Conservation (phyloP, 2,113 vertebrate genomes). For the Camelus bactrianus region DNA sequence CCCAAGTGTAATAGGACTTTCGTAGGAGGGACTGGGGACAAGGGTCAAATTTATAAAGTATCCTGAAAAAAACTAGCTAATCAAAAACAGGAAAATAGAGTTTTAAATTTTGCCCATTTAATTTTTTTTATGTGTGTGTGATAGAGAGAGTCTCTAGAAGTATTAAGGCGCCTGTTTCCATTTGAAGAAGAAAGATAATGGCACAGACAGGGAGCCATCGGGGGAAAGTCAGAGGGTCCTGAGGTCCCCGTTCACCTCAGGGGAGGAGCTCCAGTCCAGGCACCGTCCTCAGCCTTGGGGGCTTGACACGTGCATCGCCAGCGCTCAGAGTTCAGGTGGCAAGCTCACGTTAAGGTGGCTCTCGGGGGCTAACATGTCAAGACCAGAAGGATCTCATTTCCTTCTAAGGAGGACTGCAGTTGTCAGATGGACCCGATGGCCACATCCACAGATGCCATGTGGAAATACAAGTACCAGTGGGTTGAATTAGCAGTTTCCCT, state of each 20-base stretch:
- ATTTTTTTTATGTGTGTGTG: background rate
- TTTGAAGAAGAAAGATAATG: background rate
- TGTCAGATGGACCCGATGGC: too few relatives aligned
- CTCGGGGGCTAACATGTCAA: too few relatives aligned
- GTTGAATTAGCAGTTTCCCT: background rate
- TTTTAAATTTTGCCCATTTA: background rate
- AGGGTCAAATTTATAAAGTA: background rate
- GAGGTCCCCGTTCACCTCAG: background rate
- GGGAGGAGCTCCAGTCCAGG: too few relatives aligned
- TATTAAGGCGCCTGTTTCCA: background rate
- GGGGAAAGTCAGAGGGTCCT: background rate
- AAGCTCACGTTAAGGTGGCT: fast-evolving
- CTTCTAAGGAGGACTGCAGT: background rate
- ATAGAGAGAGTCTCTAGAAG: background rate
- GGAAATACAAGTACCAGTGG: background rate
- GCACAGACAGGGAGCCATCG: background rate
- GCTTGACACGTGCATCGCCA: fast-evolving
- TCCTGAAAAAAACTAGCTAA: background rate
- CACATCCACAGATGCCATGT: fast-evolving
- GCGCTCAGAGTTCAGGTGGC: too few relatives aligned
- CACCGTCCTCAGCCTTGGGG: background rate
- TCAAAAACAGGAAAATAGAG: background rate
- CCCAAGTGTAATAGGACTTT: background rate
- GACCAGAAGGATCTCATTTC: background rate
- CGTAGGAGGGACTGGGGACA: background rate